A percentile compares a stretch with the other conserved stretches of the same genome.
Conservation (phyloP, 2,888 invertebrate species). For the Drosophila birchii region DNA sequence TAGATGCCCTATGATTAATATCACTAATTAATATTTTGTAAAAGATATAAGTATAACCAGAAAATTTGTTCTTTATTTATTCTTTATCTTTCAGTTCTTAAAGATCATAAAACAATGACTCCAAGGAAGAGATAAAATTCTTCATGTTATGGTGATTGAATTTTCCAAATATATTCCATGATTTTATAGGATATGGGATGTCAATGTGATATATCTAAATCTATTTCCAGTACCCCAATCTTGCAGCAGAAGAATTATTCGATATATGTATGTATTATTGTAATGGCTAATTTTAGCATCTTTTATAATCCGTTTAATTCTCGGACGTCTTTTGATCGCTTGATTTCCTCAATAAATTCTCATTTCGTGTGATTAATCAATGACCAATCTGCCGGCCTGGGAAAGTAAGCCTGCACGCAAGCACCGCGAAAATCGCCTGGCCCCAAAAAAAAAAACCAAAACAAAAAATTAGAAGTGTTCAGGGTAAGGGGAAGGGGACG, state of each 20-base stretch:
- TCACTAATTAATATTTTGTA: neutral
- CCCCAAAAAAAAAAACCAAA: constrained; percentile 17
- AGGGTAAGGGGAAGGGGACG: constrained; percentile 5
- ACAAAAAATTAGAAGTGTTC: constrained; percentile 20
- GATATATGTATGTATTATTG: constrained; percentile 6
- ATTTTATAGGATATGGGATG: neutral
- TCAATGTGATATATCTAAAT: constrained; percentile 1
- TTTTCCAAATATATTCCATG: neutral
- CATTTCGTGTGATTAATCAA: constrained; percentile 43
- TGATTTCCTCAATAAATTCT: constrained; percentile 43
- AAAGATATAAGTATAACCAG: neutral
- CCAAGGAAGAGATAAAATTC: too few relatives aligned
- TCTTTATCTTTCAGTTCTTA: too few relatives aligned
- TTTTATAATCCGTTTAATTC: constrained; percentile 21
- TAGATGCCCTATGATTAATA: constrained; percentile 19
- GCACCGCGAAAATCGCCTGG: constrained; percentile 8
- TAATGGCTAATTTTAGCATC: constrained; percentile 45
- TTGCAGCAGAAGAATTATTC: neutral
- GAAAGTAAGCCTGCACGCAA: constrained; percentile 38
- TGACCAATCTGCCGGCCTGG: constrained; percentile 28
- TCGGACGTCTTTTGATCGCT: constrained; percentile 39
- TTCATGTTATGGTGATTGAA: neutral
- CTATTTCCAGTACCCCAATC: constrained; percentile 4
- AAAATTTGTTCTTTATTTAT: neutral
- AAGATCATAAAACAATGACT: too few relatives aligned